phyloP scores from a whole-genome alignment of 1,140 invertebrate species.

The Lasioglossum baleicum region DNA sequence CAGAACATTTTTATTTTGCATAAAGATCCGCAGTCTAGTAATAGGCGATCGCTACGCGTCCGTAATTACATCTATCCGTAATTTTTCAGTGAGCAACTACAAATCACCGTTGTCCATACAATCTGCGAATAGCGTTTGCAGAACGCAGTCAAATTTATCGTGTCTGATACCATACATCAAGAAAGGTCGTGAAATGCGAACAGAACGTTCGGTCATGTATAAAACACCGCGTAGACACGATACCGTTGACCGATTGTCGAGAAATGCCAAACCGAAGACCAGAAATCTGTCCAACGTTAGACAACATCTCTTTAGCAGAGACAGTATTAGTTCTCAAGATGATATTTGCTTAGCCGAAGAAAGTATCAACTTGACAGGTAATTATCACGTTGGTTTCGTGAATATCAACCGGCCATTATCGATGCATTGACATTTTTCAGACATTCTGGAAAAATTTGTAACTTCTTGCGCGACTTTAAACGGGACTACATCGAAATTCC shows the following conservation, averaged over 20 bases:
- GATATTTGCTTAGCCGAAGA: conserved; percentile 67
- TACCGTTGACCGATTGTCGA: conserved; percentile 12
- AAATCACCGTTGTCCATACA: conserved; percentile 75
- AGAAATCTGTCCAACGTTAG: conserved; percentile 70
- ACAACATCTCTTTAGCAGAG: conserved; percentile 77
- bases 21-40: too few relatives aligned
- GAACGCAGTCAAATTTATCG: conserved; percentile 65
- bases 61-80: not conserved
- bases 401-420: not conserved
- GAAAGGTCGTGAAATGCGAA: conserved; percentile 72
- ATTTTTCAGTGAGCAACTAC: conserved; percentile 71
- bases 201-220: conserved; percentile 76
- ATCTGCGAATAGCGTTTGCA: conserved; percentile 67
- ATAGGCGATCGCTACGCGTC: too few relatives aligned
- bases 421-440: conserved; percentile 39
- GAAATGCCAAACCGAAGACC: conserved; percentile 49
- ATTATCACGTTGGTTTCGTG: not conserved
- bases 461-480: conserved; percentile 55
- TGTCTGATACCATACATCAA: conserved; percentile 76
- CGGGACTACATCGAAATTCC: conserved; percentile 15
- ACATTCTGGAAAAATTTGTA: conserved; percentile 61
- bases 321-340: conserved; percentile 66
- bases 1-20: too few relatives aligned
- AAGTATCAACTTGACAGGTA: conserved; percentile 75
- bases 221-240: conserved; percentile 70